Conservation (phyloP, 2,888 invertebrate genomes). For the Mechanitis messenoides region DNA sequence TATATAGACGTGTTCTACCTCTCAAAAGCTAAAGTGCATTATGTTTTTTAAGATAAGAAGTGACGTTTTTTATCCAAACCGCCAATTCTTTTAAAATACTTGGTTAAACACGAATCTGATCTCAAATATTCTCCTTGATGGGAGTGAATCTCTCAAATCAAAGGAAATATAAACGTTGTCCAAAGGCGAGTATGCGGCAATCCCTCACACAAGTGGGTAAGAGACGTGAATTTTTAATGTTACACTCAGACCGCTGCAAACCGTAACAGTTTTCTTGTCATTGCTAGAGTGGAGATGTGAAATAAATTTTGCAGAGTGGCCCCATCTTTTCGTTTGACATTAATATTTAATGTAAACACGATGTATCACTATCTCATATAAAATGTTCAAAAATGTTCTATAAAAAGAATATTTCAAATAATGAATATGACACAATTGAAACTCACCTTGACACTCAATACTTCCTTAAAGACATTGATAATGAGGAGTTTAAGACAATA, state of each 20-base stretch:
- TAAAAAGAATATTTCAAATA: not conserved
- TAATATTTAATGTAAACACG: conserved; percentile 72
- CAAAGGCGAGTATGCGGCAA: conserved; percentile 73
- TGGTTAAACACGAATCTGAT: conserved; percentile 18
- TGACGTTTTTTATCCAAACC: no score
- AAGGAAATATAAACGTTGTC: conserved; percentile 76
- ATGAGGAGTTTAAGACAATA: conserved; percentile 73
- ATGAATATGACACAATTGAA: conserved; percentile 36
- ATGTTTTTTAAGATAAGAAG: no score
- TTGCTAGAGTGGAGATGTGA: conserved; percentile 74
- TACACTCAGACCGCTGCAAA: conserved; percentile 77
- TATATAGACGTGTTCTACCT: no score
- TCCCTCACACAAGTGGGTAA: conserved; percentile 78
- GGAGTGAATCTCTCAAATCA: conserved; percentile 50
- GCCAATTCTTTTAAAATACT: conserved; percentile 10
- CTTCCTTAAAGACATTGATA: conserved; percentile 65
- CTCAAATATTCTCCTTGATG: conserved; percentile 29
- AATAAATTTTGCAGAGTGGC: conserved; percentile 77
- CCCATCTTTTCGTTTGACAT: conserved; percentile 76
- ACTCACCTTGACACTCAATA: conserved; percentile 68
- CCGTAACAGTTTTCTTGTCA: conserved; percentile 78
- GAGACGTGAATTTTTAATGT: conserved; percentile 75
- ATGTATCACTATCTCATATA: conserved; percentile 64
- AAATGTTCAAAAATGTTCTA: no score
- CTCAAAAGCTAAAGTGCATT: no score